Conservation (phyloP, 92 coral and sea anemone genomes). For the Diadumene lineata region DNA sequence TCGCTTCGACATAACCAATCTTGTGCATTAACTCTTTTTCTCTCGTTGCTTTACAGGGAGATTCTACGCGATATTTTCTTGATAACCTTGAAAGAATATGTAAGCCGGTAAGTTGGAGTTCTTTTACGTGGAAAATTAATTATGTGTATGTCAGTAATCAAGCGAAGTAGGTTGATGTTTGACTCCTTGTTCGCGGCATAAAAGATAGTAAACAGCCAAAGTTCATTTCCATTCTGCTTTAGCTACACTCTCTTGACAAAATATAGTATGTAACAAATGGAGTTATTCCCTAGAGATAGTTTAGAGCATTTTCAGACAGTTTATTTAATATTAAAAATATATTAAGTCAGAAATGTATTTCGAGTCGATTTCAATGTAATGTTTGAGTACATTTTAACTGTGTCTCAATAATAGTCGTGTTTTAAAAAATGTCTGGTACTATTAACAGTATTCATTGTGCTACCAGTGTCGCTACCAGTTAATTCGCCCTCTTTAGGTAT, state of each 20-base stretch:
- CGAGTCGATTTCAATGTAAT: conserved; percentile 3
- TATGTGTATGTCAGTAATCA: conserved; percentile 48
- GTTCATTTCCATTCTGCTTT: conserved; percentile 9
- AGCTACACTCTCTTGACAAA: not conserved
- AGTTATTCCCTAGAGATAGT: conserved; percentile 2
- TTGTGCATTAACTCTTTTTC: not conserved
- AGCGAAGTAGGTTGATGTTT: conserved; percentile 36
- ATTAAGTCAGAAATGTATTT: conserved; percentile 3
- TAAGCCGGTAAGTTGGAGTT: conserved; percentile 80
- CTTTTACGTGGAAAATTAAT: conserved; percentile 41
- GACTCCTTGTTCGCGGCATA: conserved; percentile 26
- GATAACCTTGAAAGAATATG: conserved; percentile 95
- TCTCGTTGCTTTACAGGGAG: conserved; percentile 74
- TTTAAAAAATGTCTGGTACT: not conserved
- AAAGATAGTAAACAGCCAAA: conserved; percentile 21
- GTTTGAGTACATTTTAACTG: too few relatives aligned
- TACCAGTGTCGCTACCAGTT: not conserved
- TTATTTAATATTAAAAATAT: conserved; percentile 13
- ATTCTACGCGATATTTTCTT: conserved; percentile 93
- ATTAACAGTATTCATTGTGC: not conserved
- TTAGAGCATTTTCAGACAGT: conserved; percentile 5
- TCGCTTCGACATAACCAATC: not conserved
- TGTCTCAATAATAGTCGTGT: not conserved
- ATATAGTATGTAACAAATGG: too few relatives aligned
- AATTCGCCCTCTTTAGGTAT: conserved; percentile 16